Conservation (phyloP, 2,113 vertebrate genomes). For the Pachyramphus minor region DNA sequence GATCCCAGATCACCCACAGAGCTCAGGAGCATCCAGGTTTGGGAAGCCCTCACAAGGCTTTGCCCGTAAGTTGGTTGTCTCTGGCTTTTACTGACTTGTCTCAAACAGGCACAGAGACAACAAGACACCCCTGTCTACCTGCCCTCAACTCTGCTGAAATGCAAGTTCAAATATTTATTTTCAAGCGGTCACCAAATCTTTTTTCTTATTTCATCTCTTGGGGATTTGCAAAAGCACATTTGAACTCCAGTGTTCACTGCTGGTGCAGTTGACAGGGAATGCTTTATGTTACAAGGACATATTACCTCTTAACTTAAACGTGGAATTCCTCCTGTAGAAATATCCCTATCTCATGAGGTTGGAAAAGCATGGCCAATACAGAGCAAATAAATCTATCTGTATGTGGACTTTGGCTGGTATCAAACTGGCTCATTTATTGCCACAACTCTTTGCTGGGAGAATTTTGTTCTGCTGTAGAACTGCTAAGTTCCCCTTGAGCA, state of each 20-base stretch:
- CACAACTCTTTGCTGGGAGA: slow-evolving; percentile 64
- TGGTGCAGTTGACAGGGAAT: neutral
- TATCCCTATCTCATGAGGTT: slow-evolving; percentile 3
- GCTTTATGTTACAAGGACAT: neutral
- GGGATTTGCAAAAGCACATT: neutral
- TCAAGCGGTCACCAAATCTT: neutral
- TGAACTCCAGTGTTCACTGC: neutral
- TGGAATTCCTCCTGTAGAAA: slow-evolving; percentile 22
- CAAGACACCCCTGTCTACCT: accelerated
- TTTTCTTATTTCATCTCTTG: neutral
- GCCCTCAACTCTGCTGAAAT: neutral
- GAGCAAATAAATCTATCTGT: slow-evolving; percentile 56
- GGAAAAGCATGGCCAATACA: slow-evolving; percentile 30
- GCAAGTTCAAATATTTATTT: neutral
- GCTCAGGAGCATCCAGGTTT: neutral
- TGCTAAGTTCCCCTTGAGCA: slow-evolving; percentile 66
- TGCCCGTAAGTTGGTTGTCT: neutral
- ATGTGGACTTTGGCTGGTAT: slow-evolving; percentile 63
- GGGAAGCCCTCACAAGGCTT: neutral
- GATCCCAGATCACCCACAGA: neutral
- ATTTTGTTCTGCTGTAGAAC: slow-evolving; percentile 69
- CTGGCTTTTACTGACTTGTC: neutral
- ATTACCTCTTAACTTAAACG: neutral
- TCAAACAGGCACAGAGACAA: neutral
- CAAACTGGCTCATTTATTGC: slow-evolving; percentile 69